These are phyloP conservation scores for Diplodus puntazzo DNA, from an alignment of 2,797 vertebrate species.

Conservation along the genomic window DNA sequence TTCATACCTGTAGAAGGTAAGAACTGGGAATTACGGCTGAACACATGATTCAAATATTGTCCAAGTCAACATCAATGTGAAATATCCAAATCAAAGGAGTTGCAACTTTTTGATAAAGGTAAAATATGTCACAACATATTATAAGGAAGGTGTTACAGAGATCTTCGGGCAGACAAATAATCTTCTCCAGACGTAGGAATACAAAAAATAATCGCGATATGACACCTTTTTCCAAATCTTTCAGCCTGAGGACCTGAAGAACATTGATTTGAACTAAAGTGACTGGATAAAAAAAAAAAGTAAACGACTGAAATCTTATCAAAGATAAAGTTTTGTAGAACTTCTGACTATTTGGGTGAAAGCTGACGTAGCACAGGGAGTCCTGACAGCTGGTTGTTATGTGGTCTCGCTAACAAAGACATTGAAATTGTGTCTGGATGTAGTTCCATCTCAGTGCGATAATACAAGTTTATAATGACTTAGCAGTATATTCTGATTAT, in stretches of 20 bases:
- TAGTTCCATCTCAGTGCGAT: not conserved
- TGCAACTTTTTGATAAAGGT: no score
- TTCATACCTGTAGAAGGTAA: no score
- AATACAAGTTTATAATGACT: not conserved
- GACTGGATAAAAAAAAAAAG: not conserved
- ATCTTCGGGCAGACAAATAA: no score
- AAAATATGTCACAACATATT: no score
- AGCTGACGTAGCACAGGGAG: not conserved
- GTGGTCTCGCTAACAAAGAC: not conserved
- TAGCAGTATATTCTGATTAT: not conserved
- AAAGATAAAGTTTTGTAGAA: not conserved
- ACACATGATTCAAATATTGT: no score
- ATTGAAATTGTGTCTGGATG: no score
- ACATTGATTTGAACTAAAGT: not conserved
- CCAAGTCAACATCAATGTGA: no score
- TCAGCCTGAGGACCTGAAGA: not conserved
- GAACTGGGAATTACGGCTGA: not conserved
- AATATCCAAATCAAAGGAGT: no score
- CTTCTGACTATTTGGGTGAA: not conserved
- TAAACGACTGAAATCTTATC: not conserved
- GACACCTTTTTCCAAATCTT: no score
- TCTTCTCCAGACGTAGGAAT: no score
- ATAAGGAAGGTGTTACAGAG: no score
- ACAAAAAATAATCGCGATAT: no score
- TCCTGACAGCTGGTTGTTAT: not conserved